These are phyloP conservation scores for Ptychochromis oligacanthus DNA, from an alignment of 2,113 vertebrate species.

Conservation along the genomic window DNA sequence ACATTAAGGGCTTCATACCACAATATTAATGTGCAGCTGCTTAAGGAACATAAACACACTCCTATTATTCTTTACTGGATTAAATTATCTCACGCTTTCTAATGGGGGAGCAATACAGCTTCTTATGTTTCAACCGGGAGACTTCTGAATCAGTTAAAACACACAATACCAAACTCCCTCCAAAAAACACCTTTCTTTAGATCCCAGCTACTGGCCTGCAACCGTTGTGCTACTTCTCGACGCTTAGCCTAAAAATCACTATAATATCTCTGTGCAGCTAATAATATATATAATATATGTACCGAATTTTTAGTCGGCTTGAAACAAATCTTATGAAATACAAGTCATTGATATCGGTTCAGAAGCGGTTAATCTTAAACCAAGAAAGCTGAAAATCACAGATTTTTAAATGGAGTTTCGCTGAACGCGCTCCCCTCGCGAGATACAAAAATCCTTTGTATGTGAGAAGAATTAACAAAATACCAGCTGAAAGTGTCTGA, in stretches of 20 bases:
- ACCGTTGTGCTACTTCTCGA: not conserved
- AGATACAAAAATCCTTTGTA: fast-evolving
- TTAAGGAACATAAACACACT: not conserved
- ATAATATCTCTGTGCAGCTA: fast-evolving
- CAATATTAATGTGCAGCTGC: not conserved
- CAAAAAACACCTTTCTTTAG: not conserved
- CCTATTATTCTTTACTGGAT: not conserved
- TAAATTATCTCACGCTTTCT: not conserved
- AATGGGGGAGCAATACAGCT: not conserved
- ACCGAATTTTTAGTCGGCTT: not conserved
- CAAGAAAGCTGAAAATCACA: fast-evolving
- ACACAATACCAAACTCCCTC: not conserved
- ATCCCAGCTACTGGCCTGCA: fast-evolving
- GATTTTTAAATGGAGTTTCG: not conserved
- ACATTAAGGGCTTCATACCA: not conserved
- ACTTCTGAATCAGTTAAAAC: not conserved
- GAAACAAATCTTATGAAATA: fast-evolving
- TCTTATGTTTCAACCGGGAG: fast-evolving
- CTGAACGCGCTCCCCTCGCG: fast-evolving
- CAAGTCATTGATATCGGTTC: fast-evolving
- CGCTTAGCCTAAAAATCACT: not conserved
- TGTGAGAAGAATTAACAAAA: not conserved
- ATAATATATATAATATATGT: not conserved
- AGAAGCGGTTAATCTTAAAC: fast-evolving
- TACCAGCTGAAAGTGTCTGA: fast-evolving